A percentile compares a stretch with the other conserved stretches of the same genome.
phyloP scores from a whole-genome alignment of 92 coral and sea anemone species.

The Umimayanthus kanabou region DNA sequence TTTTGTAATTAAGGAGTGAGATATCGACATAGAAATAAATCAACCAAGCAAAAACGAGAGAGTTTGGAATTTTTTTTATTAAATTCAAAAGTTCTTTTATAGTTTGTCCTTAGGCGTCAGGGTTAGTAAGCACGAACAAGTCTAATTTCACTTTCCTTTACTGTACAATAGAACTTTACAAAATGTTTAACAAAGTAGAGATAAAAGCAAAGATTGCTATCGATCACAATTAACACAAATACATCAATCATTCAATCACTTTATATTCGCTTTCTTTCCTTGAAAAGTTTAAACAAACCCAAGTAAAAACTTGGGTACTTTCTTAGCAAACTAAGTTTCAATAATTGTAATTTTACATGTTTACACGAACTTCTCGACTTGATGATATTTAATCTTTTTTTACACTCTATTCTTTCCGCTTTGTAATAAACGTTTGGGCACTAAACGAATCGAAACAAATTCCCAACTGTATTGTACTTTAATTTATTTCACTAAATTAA shows the following conservation, averaged over 20 bases:
- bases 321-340: neutral
- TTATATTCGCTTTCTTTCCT: conserved; percentile 38
- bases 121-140: neutral
- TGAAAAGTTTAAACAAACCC: conserved; percentile 7
- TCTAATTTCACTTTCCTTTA: conserved; percentile 5
- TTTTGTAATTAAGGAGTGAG: neutral
- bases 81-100: neutral
- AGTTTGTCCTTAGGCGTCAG: neutral
- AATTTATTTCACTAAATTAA: neutral
- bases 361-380: neutral
- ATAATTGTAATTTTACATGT: neutral
- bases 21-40: neutral
- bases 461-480: neutral
- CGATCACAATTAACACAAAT: conserved; percentile 12
- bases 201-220: conserved; percentile 14
- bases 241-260: conserved; percentile 12
- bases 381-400: neutral
- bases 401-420: neutral
- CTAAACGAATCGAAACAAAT: too few species aligned
- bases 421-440: neutral
- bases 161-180: conserved; percentile 8
- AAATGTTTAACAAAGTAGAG: conserved; percentile 8
- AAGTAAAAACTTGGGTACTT: conserved; percentile 4
- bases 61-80: neutral
- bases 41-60: neutral